Conservation (phyloP, 2,888 invertebrate genomes). For the Acanthococcus lagerstroemiae region DNA sequence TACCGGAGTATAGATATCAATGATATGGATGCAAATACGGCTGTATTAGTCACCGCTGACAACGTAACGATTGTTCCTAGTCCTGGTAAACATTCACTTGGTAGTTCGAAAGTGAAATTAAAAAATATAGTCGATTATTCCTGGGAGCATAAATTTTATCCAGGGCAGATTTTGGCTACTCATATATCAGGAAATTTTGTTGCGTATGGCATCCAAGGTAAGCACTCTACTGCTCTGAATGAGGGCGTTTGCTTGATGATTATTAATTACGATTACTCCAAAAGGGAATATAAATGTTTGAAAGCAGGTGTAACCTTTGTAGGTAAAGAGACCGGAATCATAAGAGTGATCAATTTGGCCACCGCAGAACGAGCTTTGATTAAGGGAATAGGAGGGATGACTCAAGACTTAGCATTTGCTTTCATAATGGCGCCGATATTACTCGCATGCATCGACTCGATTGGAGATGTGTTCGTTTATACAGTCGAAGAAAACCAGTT, state of each 20-base stretch:
- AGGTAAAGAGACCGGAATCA: constrained; percentile 53
- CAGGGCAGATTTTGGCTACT: constrained; percentile 77
- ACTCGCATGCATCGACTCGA: constrained; percentile 77
- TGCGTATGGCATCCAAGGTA: constrained; percentile 59
- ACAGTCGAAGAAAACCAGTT: constrained; percentile 54
- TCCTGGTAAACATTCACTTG: constrained; percentile 62
- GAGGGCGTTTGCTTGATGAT: background rate
- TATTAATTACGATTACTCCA: constrained; percentile 15
- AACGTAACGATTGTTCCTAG: constrained; percentile 62
- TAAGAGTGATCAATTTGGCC: constrained; percentile 68
- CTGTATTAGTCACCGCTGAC: constrained; percentile 48
- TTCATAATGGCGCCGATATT: constrained; percentile 65
- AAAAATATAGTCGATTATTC: constrained; percentile 84
- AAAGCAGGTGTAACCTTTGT: constrained; percentile 43
- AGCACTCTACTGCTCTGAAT: background rate
- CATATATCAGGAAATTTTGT: constrained; percentile 75
- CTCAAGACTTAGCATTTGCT: constrained; percentile 87
- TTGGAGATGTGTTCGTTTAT: constrained; percentile 72
- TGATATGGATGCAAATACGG: constrained; percentile 47
- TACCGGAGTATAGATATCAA: constrained; percentile 51
- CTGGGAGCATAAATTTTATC: constrained; percentile 82
- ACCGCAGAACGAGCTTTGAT: constrained; percentile 66
- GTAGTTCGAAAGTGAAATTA: constrained; percentile 81
- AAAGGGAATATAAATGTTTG: too few relatives aligned
- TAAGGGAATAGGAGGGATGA: constrained; percentile 75